Base-by-base conservation (phyloP, 2,888 invertebrate species). In the Dynastes tityus region DNA sequence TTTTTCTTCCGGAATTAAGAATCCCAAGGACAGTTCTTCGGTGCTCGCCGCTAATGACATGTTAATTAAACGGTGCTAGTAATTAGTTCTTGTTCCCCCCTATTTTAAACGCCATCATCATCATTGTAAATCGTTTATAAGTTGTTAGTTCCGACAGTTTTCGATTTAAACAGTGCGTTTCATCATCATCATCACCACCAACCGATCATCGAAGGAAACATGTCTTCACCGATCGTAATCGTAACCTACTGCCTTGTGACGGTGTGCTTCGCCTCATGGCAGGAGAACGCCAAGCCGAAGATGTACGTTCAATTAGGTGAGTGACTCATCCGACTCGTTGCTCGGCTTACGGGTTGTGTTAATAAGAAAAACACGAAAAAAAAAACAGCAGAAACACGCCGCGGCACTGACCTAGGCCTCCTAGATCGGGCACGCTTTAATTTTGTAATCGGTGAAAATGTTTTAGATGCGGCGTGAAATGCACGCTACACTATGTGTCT, bases 221-320 rank as follows among this genome's bases (percentile, higher is more conserved):
- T 51, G 16, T 68, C 51, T 22, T 70, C 63, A 37, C 37, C 64
- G 82, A 82, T 87, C 85, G 82, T 90, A 86, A 90, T 91, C 82
- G 86, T 90, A 89, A 11, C 22, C 45, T 40, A n/a, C 37, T 91
- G 88, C 87, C 91, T 89, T 88, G 90, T 90, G 90, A 90, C 90
- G 83, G 85, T 87, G 81, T 88, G 88, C 82, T 84, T 90, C 87
- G 91, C 93, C 87, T 16, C 95, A 87, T 96, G 96, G 96, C 96
- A 96, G 93, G 96, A 96, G 90, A 96, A 96, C 90, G 94, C 95
- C 89, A 92, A 96, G 91, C 96, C 96, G 87, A 96, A 96, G 93
- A 95, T 96, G 93, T 95, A 95, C 92, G 96, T 96, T 89, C 95
- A 96, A 93, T 91, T 96, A 93, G 96, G 96, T 96, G 90, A 94